Conservation (phyloP, 53 echinoderm and acorn worm genomes). For the Holothuria scabra region DNA sequence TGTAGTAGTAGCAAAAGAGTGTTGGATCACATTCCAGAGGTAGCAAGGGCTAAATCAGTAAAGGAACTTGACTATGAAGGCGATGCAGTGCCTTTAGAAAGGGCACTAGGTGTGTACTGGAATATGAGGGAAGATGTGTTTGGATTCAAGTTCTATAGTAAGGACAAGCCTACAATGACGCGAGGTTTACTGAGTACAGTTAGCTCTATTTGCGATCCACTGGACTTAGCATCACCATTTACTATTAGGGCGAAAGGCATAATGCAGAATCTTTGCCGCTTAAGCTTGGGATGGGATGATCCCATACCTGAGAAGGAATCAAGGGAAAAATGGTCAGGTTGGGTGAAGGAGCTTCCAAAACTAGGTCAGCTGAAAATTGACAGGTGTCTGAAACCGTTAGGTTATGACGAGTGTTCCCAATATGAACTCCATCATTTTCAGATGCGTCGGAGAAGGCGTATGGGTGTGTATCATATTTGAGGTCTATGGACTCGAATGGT, state of each 20-base stretch:
- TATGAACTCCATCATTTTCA: constrained; percentile 65
- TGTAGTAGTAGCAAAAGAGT: constrained; percentile 59
- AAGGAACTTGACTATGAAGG: constrained; percentile 48
- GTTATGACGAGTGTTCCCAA: constrained; percentile 33
- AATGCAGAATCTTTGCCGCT: constrained; percentile 65
- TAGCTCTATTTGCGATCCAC: constrained; percentile 64
- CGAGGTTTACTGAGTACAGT: constrained; percentile 56
- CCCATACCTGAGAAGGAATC: constrained; percentile 38
- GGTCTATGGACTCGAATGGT: constrained; percentile 15
- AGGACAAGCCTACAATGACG: constrained; percentile 43
- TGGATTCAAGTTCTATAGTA: constrained; percentile 18
- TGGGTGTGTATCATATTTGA: constrained; percentile 61
- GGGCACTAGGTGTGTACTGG: constrained; percentile 76
- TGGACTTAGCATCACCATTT: constrained; percentile 56
- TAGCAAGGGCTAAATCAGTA: constrained; percentile 64
- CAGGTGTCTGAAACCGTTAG: constrained; percentile 58
- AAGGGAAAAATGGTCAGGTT: constrained; percentile 61
- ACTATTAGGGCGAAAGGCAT: constrained; percentile 65
- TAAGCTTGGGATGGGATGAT: constrained; percentile 72
- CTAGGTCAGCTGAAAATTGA: constrained; percentile 40
- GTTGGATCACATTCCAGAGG: constrained; percentile 52
- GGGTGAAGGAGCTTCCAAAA: constrained; percentile 58
- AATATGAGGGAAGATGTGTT: constrained; percentile 54
- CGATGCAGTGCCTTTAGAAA: constrained; percentile 54
- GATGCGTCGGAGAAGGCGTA: constrained; percentile 69